phyloP scores from a whole-genome alignment of 2,888 invertebrate genomes.

The Drosophila setosimentum region DNA sequence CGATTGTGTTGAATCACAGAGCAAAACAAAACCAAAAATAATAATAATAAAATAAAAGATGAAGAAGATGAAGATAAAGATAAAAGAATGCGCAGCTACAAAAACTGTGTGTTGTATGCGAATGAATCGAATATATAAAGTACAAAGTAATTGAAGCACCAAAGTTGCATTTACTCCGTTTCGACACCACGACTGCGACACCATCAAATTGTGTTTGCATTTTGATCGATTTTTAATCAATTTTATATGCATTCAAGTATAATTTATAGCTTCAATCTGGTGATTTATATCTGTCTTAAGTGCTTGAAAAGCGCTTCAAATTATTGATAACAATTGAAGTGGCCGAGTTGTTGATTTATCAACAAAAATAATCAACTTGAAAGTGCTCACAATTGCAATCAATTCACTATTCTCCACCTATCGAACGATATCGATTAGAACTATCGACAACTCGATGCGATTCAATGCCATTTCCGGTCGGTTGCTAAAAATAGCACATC shows the following conservation, averaged over 20 bases:
- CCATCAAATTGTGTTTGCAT: not conserved
- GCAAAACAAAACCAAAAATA: not conserved
- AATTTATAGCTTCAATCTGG: not conserved
- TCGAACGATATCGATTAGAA: slow-evolving; percentile 34
- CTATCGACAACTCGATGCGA: slow-evolving; percentile 33
- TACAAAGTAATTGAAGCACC: not conserved
- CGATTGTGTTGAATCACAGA: slow-evolving; percentile 30
- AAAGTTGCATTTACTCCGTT: not conserved
- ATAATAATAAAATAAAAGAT: not conserved
- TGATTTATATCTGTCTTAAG: not conserved
- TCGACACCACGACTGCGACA: slow-evolving; percentile 5
- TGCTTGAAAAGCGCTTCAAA: not conserved
- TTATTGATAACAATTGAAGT: not conserved
- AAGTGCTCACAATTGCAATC: not conserved
- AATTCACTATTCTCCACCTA: not conserved
- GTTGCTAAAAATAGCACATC: slow-evolving; percentile 44
- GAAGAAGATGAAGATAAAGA: not conserved
- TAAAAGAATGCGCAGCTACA: slow-evolving; percentile 8
- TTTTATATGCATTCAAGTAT: not conserved
- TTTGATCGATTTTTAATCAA: not conserved
- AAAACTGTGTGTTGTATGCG: not conserved
- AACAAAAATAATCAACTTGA: not conserved
- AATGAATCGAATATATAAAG: not conserved
- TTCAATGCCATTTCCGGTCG: slow-evolving; percentile 57
- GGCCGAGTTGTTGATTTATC: not conserved